These are phyloP conservation scores for Tyrophagus putrescentiae DNA, from an alignment of 1,140 invertebrate genomes.

Conservation along the genomic window DNA sequence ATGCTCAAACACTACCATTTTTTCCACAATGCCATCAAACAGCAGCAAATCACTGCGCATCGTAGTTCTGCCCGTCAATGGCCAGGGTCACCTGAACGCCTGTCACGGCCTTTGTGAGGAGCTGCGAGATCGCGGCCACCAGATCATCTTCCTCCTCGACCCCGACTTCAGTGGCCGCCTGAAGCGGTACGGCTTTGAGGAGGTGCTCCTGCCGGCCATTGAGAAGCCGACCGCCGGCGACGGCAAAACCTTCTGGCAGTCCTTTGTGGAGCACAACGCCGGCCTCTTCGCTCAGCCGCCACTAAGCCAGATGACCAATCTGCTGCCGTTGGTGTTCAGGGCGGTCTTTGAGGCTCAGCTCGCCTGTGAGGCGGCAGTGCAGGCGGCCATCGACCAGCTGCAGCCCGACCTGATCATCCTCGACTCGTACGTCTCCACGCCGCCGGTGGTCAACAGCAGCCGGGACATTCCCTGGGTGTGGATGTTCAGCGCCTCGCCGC, in stretches of 20 bases:
- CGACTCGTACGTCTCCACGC: background rate
- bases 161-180: background rate
- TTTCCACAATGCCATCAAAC: too few species aligned
- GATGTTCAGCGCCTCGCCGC: background rate
- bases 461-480: slow-evolving; percentile 6
- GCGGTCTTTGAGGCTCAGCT: background rate
- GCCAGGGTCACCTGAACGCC: slow-evolving; percentile 12
- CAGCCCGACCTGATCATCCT: background rate
- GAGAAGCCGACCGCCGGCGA: background rate
- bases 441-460: background rate
- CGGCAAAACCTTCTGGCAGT: background rate
- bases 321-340: background rate
- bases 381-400: background rate
- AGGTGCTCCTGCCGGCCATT: background rate
- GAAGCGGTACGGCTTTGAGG: slow-evolving; percentile 10
- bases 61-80: slow-evolving; percentile 1
- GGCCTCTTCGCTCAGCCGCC: background rate
- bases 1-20: too few species aligned
- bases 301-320: background rate
- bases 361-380: background rate
- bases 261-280: background rate
- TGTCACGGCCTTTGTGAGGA: background rate
- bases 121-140: background rate
- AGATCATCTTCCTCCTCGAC: slow-evolving; percentile 8
- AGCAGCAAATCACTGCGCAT: too few species aligned